Evolutionary conservation across 2,797 vertebrate genomes (phyloP), one percentile per base, ranked within the genome.

Genomic region (Spea hammondii): DNA sequence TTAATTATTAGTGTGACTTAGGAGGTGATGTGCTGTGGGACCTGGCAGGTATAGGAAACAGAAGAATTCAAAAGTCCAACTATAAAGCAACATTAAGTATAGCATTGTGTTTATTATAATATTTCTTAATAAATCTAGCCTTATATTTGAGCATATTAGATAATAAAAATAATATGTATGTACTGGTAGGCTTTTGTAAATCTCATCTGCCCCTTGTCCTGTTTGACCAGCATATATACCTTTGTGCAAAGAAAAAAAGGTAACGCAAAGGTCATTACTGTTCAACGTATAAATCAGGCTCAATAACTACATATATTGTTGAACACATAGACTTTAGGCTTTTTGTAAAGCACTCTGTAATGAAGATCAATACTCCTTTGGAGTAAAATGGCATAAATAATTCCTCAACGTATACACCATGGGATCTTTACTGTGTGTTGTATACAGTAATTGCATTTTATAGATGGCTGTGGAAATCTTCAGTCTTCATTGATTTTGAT

Each of bases 401-500:
- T 92, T 92, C 87, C 90, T 89, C 86, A 88, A 91, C 90, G 81
- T 90, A 92, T 84, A 91, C 88, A 91, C 89, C 88, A 89, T 85
- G 71, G 86, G 90, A 90, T 91, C 90, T 90, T 88, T 88, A 88
- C 89, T 86, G 86, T 88, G 83, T 90, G 90, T 91, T 91, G 90
- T 91, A 90, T 88, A 90, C 84, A 88, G 89, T 92, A 91, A 94
- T 93, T 94, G 90, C 88, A 89, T 95, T 94, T 94, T 90, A 93
- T 90, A 93, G 93, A 92, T 87, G 88, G 84, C 88, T 88, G 88
- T 90, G 87, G 88, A 92, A 94, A 90, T 88, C 88, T 91, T 92
- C 91, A 92, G 90, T 91, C 90, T 87, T 84, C 91, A 95, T 94
- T 94, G 93, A 95, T 95, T 96, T 93, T 89, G 90, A 91, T 92